Evolutionary conservation across 64 coral and sea anemone species (phyloP).

Genomic region (Catalaphyllia jardinei): DNA sequence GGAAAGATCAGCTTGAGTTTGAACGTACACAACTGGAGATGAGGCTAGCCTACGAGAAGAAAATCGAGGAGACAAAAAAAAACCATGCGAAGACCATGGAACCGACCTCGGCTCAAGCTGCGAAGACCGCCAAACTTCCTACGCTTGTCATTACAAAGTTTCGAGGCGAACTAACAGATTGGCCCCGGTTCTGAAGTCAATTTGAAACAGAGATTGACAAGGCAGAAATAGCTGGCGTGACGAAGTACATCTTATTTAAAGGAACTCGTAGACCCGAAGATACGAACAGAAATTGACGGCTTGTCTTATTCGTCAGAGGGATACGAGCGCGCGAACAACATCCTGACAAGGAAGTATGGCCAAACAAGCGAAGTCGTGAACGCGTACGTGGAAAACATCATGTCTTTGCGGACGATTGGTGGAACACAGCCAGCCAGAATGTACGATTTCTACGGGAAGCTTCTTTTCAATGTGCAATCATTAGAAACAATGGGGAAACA

Average conservation of each 20-base stretch:
- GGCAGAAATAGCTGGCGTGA: constrained; percentile 35
- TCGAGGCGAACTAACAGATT: neutral
- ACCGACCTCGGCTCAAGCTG: neutral
- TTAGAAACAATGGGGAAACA: too few relatives aligned
- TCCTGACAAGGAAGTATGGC: constrained; percentile 39
- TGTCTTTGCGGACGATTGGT: constrained; percentile 25
- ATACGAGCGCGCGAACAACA: too few relatives aligned
- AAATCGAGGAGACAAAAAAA: constrained; percentile 5
- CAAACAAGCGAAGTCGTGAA: constrained; percentile 50
- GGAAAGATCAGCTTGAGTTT: too few relatives aligned
- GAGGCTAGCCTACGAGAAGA: constrained; percentile 22
- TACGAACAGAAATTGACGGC: constrained; percentile 38
- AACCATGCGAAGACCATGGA: neutral
- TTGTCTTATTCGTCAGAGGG: constrained; percentile 39
- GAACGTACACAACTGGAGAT: too few relatives aligned
- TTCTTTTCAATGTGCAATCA: too few relatives aligned
- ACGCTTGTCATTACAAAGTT: constrained; percentile 12
- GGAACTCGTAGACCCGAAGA: constrained; percentile 27
- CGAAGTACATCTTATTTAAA: constrained; percentile 41
- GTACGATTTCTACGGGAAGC: constrained; percentile 41
- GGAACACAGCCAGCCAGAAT: constrained; percentile 38
- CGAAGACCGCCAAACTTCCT: constrained; percentile 10
- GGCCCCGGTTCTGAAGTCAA: constrained; percentile 26
- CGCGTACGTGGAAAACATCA: constrained; percentile 37
- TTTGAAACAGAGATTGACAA: too few relatives aligned